phyloP scores from a whole-genome alignment of 2,797 vertebrate species.

The Zenarchopterus dispar region DNA sequence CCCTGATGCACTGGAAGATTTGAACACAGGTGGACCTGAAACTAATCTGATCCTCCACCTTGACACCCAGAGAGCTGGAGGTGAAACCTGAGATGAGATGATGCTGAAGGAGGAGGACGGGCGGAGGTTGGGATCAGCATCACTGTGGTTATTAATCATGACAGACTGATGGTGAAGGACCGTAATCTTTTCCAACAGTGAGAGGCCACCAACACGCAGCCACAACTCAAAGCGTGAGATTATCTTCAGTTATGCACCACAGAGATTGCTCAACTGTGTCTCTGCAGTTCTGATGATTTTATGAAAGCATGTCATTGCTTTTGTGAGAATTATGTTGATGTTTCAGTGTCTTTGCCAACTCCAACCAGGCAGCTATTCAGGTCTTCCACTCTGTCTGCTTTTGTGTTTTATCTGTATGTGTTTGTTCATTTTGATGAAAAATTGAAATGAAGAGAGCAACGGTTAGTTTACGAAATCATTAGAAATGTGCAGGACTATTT shows the following conservation, averaged over 20 bases:
- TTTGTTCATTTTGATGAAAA: constrained; percentile 3
- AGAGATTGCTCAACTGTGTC: constrained; percentile 22
- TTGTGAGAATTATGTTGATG: constrained; percentile 1
- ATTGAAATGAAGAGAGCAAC: neutral
- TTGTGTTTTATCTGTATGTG: constrained; percentile 10
- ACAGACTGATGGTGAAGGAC: constrained; percentile 44
- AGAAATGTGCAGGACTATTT: neutral
- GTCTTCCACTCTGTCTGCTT: constrained; percentile 10
- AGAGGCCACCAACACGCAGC: constrained; percentile 42
- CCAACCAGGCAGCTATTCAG: constrained; percentile 23
- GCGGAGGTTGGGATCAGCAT: constrained; percentile 48
- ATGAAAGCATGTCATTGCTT: constrained; percentile 19
- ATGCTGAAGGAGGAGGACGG: constrained; percentile 44
- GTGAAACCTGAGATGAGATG: constrained; percentile 19
- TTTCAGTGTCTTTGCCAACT: constrained; percentile 25
- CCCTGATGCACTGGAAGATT: constrained; percentile 2
- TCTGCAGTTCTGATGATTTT: constrained; percentile 15
- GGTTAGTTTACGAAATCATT: neutral
- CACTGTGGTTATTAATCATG: constrained; percentile 43
- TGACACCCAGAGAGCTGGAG: constrained; percentile 3
- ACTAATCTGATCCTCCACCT: constrained; percentile 49
- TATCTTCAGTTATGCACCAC: constrained; percentile 19
- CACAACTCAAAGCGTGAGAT: constrained; percentile 30
- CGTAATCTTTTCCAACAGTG: constrained; percentile 48
- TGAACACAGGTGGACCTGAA: constrained; percentile 16